Conservation (phyloP, 2,888 invertebrate species). For the Platycheirus albimanus region DNA sequence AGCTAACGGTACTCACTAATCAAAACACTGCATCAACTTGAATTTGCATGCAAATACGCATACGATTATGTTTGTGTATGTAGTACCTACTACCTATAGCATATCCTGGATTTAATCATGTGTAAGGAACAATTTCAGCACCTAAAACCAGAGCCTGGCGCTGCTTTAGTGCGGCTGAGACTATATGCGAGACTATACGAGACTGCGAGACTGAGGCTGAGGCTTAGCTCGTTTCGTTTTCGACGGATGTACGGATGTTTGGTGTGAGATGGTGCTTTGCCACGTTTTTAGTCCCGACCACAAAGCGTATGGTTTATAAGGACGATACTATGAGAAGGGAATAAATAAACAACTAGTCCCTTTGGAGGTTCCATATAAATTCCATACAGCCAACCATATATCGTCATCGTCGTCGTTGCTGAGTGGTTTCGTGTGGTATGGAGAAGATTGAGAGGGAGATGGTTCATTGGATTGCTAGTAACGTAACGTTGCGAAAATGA, state of each 20-base stretch:
- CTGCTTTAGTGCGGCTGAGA: background rate
- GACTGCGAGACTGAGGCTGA: no score
- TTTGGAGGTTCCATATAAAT: background rate
- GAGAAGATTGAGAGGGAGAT: background rate
- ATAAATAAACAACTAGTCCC: constrained; percentile 54
- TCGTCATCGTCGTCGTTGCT: background rate
- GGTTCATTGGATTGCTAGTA: constrained; percentile 31
- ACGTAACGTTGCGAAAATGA: constrained; percentile 54
- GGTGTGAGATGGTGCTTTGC: constrained; percentile 26
- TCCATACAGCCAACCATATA: background rate
- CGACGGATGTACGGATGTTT: constrained; percentile 18
- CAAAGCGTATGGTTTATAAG: constrained; percentile 35
- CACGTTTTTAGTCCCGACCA: constrained; percentile 32
- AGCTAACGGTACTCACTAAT: constrained; percentile 52
- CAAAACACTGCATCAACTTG: constrained; percentile 58
- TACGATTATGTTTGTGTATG: background rate
- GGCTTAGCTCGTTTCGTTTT: no score
- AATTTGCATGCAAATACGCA: constrained; percentile 58
- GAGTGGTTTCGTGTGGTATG: background rate
- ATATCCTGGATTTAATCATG: constrained; percentile 65
- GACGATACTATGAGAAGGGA: constrained; percentile 35
- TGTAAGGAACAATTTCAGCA: constrained; percentile 63
- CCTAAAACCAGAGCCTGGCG: constrained; percentile 26
- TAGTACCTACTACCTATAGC: no score
- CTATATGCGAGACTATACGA: no score